Evolutionary conservation across 2,888 invertebrate genomes (phyloP), one percentile per base, ranked within the genome.

Genomic region (Dasypogon diadema): DNA sequence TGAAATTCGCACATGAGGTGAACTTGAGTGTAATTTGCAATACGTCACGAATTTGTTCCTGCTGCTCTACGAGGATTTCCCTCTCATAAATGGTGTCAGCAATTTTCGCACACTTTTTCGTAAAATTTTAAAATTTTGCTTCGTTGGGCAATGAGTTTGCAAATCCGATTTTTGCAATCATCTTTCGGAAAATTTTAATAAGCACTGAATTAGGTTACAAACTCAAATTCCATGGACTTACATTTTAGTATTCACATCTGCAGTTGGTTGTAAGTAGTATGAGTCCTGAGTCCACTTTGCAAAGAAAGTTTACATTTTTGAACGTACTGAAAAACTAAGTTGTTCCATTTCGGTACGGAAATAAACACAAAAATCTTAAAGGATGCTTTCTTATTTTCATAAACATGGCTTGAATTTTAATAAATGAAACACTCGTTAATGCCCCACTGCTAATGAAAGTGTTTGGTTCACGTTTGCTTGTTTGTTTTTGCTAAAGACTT

Each of bases 341-440:
- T 30, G 30, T 30, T 30, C 8, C 30, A 30, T 42, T 26, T 34
- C 16, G 34, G 10, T 14, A n/a, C 24, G 34, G 34, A 60, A 34
- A 60, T 24, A 34, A 60, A 60, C 24, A 60, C 30, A 60, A 16
- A 30, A 34, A 16, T 16, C 60, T 16, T 34, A 16, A 16, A 16
- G 60, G 34, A 34, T 37, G 60, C 16, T 21, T 16, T 60, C 18
- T 26, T 60, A 34, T 60, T 60, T 60, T 60, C 34, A 34, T 24
- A 12, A 60, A 34, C 60, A 10, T 18, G 18, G 34, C 34, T 60
- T 60, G 60, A 60, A 60, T 60, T 60, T 60, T 60, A 60, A 60
- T 60, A 60, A 60, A 60, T 60, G 60, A 60, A 60, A 60, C 18
- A 18, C 60, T 34, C 24, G 60, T 34, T 60, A 34, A 60, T 37